phyloP scores from a whole-genome alignment of 2,113 vertebrate genomes.

The Damaliscus lunatus region DNA sequence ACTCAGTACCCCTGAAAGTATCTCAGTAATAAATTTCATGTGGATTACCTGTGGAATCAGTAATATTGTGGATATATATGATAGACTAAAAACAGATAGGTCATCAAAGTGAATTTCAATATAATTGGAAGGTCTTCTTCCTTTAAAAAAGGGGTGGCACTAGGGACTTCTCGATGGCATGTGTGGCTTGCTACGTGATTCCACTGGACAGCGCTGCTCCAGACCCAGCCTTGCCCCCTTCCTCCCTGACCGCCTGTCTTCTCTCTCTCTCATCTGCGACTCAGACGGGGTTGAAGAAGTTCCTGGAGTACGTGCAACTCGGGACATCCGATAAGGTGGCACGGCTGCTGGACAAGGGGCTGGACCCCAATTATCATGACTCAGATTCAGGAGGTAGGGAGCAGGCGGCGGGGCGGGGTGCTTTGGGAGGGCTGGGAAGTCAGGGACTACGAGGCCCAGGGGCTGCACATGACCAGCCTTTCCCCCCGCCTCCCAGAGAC shows the following conservation, averaged over 20 bases:
- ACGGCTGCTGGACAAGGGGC: conserved; percentile 91
- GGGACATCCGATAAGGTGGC: conserved; percentile 90
- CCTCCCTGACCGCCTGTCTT: not conserved
- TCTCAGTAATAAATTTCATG: not conserved
- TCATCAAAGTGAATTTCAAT: not conserved
- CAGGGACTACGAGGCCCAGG: not conserved
- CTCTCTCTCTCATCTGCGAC: not conserved
- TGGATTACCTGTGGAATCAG: not conserved
- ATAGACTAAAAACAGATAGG: not conserved
- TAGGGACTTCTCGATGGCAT: fast-evolving
- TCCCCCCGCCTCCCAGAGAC: conserved; percentile 84
- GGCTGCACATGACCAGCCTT: not conserved
- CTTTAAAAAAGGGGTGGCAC: not conserved
- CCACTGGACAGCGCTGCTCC: fast-evolving
- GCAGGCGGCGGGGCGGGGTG: fast-evolving
- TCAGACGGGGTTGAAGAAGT: conserved; percentile 94
- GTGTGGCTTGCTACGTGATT: not conserved
- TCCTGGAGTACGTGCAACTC: conserved; percentile 92
- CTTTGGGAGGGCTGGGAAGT: not conserved
- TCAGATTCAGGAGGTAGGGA: conserved; percentile 88
- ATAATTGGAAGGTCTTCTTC: not conserved
- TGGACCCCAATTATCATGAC: conserved; percentile 94
- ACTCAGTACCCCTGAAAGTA: not conserved
- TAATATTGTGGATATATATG: not conserved
- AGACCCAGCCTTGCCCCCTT: not conserved